Base-by-base conservation (phyloP, 2,888 invertebrate genomes). In the Meta bourneti region DNA sequence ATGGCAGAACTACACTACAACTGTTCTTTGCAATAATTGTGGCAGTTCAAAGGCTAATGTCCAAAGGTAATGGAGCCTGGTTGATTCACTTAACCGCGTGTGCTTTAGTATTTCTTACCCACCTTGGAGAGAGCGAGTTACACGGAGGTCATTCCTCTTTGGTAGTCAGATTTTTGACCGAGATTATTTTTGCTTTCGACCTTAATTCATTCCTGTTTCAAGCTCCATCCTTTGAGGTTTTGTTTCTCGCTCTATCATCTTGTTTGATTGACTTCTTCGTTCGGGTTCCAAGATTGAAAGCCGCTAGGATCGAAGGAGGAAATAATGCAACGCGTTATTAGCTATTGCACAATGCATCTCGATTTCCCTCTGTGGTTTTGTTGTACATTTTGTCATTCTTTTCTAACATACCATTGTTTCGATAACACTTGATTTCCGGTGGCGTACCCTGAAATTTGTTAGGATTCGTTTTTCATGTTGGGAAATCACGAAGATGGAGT, bases 131-230 rank as follows among this genome's bases (percentile, higher is more conserved):
- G 11, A 4, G n/a, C 6, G 19, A 52, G 52, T 52, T 52, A 19
- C 78, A 16, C 77, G 19, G 78, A 78, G 78, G 78, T 54, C 52
- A 78, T 78, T 78, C 78, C n/a, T 78, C 78, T 78, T 52, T n/a
- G 78, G 51, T 51, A n/a, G 34, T 78, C 54, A 78, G 6, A n/a
- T 19, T 7, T 20, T 19, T 19, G 52, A 78, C 52, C 19, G 7
- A 11, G 19, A 52, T 78, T 78, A 52, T 78, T 78, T 52, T 52
- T 78, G 34, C 49, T 75, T 4, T 49, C 75, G 78, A 78, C 78
- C 78, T 78, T 51, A 78, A 52, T 78, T 54, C 34, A 51, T 8
- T 52, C 52, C 19, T 9, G 34, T 51, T 19, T 78, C 52, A n/a
- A 78, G 49, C 52, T 52, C 51, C 52, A n/a, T 52, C 19, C 19